phyloP scores from a whole-genome alignment of 2,113 vertebrate species.

The Atlantisia rogersi region DNA sequence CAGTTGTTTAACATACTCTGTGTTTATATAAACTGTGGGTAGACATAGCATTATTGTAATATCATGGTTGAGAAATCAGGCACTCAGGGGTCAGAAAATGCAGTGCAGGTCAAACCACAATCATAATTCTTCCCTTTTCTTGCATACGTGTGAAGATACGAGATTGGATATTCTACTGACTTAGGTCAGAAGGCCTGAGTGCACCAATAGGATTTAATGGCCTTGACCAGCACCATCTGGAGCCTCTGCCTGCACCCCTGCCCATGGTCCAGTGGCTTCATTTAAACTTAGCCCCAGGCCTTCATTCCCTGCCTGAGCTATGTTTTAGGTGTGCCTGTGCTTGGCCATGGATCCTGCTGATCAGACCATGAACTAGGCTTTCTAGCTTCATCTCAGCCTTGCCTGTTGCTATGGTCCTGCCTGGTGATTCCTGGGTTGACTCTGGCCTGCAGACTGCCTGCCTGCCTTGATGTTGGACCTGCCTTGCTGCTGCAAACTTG shows the following conservation, averaged over 20 bases:
- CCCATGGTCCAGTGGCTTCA: not conserved
- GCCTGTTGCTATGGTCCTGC: not conserved
- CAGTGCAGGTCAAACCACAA: constrained; percentile 38
- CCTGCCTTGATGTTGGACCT: not conserved
- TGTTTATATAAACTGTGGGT: constrained; percentile 53
- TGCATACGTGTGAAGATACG: constrained; percentile 4
- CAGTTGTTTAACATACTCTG: constrained; percentile 50
- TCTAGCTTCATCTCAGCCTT: not conserved
- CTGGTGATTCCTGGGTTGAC: not conserved
- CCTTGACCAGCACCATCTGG: not conserved
- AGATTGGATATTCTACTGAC: not conserved
- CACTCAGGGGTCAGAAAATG: constrained; percentile 37
- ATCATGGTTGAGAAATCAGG: constrained; percentile 39
- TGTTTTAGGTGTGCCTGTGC: not conserved
- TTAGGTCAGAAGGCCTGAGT: not conserved
- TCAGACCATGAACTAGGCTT: not conserved
- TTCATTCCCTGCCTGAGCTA: not conserved
- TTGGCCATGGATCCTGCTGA: fast-evolving
- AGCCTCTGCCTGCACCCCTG: not conserved
- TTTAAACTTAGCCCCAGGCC: not conserved
- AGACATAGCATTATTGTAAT: constrained; percentile 46
- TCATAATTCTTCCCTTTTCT: constrained; percentile 19
- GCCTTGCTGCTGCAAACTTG: not conserved
- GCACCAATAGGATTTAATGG: not conserved
- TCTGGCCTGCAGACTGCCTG: not conserved